Evolutionary conservation across 2,888 invertebrate genomes (phyloP).

Genomic region (Parelbella ahira): DNA sequence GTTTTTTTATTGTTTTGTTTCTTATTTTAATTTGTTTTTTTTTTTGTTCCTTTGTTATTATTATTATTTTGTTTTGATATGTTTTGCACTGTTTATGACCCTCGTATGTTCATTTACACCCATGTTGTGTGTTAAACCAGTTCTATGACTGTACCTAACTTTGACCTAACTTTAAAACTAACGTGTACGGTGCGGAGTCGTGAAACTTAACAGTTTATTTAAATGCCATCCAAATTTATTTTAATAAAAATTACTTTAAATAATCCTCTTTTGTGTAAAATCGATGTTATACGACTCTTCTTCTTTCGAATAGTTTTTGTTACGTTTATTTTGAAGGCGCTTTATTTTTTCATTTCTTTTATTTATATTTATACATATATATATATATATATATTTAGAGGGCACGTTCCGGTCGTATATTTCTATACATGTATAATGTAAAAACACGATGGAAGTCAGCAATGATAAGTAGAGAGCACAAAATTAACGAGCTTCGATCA

Average conservation of each 20-base stretch:
- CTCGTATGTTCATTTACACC: slow-evolving; percentile 28
- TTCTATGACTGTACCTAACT: no score
- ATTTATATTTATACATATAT: slow-evolving; percentile 5
- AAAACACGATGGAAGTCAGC: slow-evolving; percentile 34
- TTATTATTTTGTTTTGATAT: slow-evolving; percentile 27
- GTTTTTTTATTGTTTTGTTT: slow-evolving; percentile 31
- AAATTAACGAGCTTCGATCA: slow-evolving; percentile 31
- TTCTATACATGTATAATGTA: slow-evolving; percentile 26
- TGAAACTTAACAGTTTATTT: no score
- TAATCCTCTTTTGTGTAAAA: no score
- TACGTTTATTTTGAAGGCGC: slow-evolving; percentile 20
- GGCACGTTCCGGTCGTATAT: slow-evolving; percentile 31
- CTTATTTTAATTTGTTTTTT: no score
- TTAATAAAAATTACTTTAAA: no score
- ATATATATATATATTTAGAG: slow-evolving; percentile 29
- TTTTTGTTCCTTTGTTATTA: no score
- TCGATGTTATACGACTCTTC: not conserved
- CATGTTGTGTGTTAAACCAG: slow-evolving; percentile 19
- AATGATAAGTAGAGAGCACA: slow-evolving; percentile 32
- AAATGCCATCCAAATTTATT: no score
- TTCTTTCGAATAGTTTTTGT: slow-evolving; percentile 11
- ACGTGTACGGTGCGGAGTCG: slow-evolving; percentile 34
- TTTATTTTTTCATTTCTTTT: slow-evolving; percentile 11
- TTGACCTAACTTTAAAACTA: no score
- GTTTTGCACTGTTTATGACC: slow-evolving; percentile 30